Base-by-base conservation (phyloP, 1,140 invertebrate genomes). In the Drosophila aff. region DNA sequence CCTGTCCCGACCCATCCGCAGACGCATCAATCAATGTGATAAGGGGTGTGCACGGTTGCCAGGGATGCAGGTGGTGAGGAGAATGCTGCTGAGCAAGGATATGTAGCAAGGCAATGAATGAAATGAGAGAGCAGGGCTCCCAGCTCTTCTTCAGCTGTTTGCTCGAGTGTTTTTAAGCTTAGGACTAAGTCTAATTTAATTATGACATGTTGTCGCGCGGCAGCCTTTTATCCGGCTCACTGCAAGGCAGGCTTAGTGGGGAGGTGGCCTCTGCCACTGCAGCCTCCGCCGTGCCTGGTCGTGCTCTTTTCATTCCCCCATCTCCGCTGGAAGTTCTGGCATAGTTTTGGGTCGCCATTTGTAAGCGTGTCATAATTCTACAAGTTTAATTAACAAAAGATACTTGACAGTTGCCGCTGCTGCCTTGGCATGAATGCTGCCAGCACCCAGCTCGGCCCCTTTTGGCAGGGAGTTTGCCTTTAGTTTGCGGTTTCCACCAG, bases 321-420 rank as follows among this genome's bases (percentile, higher is more conserved):
- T n/a, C n/a, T n/a, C n/a, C n/a, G n/a, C n/a, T n/a, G n/a, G n/a
- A n/a, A n/a, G n/a, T n/a, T 76, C 58, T 81, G 82, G 75, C 82
- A 86, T 86, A 87, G 82, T 86, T 87, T 82, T 53, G 59, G 55
- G 62, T 67, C 63, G 67, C 81, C 77, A 83, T 80, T 82, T 82
- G 66, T 73, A 62, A 64, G 71, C 85, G 84, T 90, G 85, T 85
- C 82, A 90, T 90, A 90, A 90, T 91, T 91, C 82, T 80, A 90
- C 81, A 90, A 90, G 85, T 90, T 90, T 90, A 90, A 90, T 90
- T 90, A 90, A 90, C 85, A 85, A 90, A 90, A 91, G 85, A 89
- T 89, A 84, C 85, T 87, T 90, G 84, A 87, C 84, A 87, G 81
- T 89, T 89, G 66, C 66, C 46, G 69, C 66, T 72, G 69, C 82